Evolutionary conservation across 1,140 invertebrate genomes (phyloP), one percentile per base, ranked within the genome.

Genomic region (fruit fly (Drosophila melanogaster)): DNA sequence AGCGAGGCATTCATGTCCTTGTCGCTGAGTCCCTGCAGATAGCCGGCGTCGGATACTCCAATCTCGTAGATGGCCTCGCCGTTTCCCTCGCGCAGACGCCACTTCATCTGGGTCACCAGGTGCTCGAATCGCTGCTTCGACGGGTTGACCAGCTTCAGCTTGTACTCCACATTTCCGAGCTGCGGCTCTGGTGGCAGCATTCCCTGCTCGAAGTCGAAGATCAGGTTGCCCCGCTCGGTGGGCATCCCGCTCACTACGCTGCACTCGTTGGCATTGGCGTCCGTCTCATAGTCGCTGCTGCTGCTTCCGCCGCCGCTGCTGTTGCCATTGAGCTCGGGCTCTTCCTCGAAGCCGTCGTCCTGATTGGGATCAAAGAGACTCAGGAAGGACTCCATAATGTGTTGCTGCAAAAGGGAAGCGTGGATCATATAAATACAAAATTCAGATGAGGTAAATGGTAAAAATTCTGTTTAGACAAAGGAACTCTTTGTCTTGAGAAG

Each of bases 41-140:
- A 94, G 1, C 98, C 98, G 92, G 96, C 97, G 92, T 99, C 98
- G 65, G 98, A 96, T 0, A 99, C 98, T 0, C 98, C 98, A 51
- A 99, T 97, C 93, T 98, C 97, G 93, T 99, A 99, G 75, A 99
- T 97, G 0, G 98, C 98, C 92, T 98, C 97, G 6, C 98, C 98
- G 57, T 97, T 96, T 12, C 97, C 97, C 85, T 97, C 97, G 0
- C 96, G 94, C 8, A 98, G 93, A 12, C 97, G 93, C 97, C 97
- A 98, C 93, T 98, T 97, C 94, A 98, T 95, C 95, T 98, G 97
- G 0, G 97, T 98, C 1, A 98, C 97, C 30, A 98, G 92, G 92
- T 97, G 96, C 92, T 98, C 96, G 90, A 98, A 97, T 49, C 97
- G 93, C 78, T 96, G 95, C 92, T 95, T 95, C 10, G 96, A 96